phyloP scores from a whole-genome alignment of 2,113 vertebrate species.

The Ochotona princeps region DNA sequence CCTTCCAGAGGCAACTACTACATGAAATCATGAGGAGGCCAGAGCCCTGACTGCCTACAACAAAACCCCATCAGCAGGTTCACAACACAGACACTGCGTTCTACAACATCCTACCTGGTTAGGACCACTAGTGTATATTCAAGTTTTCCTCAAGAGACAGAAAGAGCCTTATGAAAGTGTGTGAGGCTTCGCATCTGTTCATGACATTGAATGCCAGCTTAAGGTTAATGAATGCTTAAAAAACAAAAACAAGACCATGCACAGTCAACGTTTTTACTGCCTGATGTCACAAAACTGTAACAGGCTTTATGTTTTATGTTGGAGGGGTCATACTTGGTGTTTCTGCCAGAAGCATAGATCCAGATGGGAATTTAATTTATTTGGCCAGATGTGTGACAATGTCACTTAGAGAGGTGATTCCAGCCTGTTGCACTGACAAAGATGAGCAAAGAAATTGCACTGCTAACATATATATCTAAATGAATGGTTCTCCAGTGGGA shows the following conservation, averaged over 20 bases:
- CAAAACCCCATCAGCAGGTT: not conserved
- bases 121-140: not conserved
- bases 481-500: conserved; percentile 5
- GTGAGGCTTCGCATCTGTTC: not conserved
- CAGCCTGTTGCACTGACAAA: conserved; percentile 28
- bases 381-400: conserved; percentile 72
- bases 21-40: accelerated
- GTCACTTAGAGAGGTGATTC: conserved; percentile 68
- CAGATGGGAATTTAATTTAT: conserved; percentile 67
- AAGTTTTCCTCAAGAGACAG: not conserved
- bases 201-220: not conserved
- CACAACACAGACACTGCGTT: not conserved
- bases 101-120: not conserved
- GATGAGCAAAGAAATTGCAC: conserved; percentile 41
- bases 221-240: not conserved
- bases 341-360: conserved; percentile 51
- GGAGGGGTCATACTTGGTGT: not conserved
- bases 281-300: not conserved
- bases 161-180: accelerated
- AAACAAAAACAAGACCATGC: not conserved
- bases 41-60: not conserved
- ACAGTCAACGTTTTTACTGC: not conserved
- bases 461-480: conserved; percentile 31
- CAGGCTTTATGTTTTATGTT: conserved; percentile 12
- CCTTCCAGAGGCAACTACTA: not conserved